phyloP scores from a whole-genome alignment of 2,888 invertebrate species.

The Tubulanus polymorphus region DNA sequence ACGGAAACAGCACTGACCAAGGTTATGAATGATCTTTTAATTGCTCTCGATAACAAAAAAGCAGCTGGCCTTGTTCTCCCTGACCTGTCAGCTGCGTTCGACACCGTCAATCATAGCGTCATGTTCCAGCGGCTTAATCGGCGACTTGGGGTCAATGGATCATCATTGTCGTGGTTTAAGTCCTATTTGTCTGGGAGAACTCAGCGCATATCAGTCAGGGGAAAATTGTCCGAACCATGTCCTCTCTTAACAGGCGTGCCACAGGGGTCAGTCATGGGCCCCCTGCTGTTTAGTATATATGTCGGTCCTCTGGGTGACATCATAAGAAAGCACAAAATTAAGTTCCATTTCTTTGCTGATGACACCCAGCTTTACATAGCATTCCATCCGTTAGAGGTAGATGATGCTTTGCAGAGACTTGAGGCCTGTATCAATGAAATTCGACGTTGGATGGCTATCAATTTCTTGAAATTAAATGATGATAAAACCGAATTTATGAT shows the following conservation, averaged over 20 bases:
- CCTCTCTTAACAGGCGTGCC: neutral
- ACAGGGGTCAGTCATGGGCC: conserved; percentile 10
- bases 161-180: no score
- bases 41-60: conserved; percentile 8
- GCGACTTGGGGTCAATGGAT: conserved; percentile 9
- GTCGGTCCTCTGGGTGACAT: no score
- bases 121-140: conserved; percentile 4
- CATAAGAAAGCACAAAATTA: conserved; percentile 12
- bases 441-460: no score
- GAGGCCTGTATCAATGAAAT: no score
- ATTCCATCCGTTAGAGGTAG: conserved; percentile 12
- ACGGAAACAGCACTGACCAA: conserved; percentile 3
- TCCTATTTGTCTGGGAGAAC: no score
- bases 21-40: conserved; percentile 3
- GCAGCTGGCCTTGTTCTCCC: conserved; percentile 12
- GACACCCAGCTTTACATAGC: conserved; percentile 13
- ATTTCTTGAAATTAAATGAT: no score
- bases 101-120: conserved; percentile 16
- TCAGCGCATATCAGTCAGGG: conserved; percentile 9
- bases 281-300: conserved; percentile 8
- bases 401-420: no score
- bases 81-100: conserved; percentile 15
- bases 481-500: no score
- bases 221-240: neutral
- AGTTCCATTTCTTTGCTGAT: conserved; percentile 18